Percentiles rank a stretch among this genome's conserved stretches.
phyloP scores from a whole-genome alignment of 2,888 invertebrate genomes.

The Darwinula stevensoni region DNA sequence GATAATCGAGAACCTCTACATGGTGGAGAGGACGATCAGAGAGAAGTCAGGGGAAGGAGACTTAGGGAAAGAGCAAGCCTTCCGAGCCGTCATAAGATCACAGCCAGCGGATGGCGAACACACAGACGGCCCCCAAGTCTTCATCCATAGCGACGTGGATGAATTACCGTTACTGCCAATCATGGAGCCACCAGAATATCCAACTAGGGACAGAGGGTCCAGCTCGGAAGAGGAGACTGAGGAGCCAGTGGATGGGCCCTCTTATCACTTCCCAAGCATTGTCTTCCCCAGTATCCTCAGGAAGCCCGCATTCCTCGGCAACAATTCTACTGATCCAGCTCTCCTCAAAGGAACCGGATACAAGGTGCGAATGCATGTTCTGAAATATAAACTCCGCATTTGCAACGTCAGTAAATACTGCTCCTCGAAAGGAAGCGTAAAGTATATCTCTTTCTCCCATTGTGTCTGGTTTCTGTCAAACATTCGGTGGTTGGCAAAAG shows the following conservation, averaged over 20 bases:
- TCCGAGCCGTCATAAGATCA: too few relatives aligned
- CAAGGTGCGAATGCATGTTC: constrained; percentile 1
- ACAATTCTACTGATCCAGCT: constrained; percentile 31
- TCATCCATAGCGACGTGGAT: background rate
- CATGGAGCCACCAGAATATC: background rate
- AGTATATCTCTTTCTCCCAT: too few relatives aligned
- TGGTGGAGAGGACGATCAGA: constrained; percentile 23
- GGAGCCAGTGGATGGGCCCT: constrained; percentile 6
- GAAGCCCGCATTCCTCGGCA: constrained; percentile 36
- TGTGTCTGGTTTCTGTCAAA: too few relatives aligned
- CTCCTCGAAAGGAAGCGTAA: too few relatives aligned
- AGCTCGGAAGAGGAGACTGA: background rate
- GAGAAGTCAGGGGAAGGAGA: too few relatives aligned
- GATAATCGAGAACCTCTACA: constrained; percentile 56
- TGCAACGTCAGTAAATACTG: too few relatives aligned
- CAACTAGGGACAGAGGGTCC: background rate
- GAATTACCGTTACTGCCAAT: background rate
- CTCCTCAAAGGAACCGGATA: background rate
- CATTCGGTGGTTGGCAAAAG: too few relatives aligned
- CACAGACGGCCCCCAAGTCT: background rate
- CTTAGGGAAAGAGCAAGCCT: too few relatives aligned
- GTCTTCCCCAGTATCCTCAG: constrained; percentile 76
- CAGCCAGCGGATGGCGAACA: too few relatives aligned
- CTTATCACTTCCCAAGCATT: constrained; percentile 40
- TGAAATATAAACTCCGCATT: too few relatives aligned